These are phyloP conservation scores for Aethina tumida DNA, from an alignment of 1,140 invertebrate species.

Conservation along the genomic window DNA sequence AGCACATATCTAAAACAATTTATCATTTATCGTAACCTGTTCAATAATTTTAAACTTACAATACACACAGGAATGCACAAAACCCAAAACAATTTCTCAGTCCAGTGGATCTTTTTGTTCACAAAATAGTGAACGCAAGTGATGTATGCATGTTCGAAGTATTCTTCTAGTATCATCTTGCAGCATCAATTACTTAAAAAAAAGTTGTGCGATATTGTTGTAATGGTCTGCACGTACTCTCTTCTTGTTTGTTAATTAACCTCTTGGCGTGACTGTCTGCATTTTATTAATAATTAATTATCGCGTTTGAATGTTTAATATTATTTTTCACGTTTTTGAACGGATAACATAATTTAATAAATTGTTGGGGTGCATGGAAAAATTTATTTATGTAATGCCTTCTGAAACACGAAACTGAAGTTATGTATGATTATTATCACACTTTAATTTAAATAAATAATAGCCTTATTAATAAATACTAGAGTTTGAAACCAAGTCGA, in stretches of 20 bases:
- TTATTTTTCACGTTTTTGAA: too few species aligned
- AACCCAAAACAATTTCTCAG: conserved; percentile 13
- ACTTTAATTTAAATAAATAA: too few species aligned
- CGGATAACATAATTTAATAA: too few species aligned
- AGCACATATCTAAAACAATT: too few species aligned
- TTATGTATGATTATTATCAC: too few species aligned
- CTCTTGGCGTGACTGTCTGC: not conserved
- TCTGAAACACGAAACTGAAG: too few species aligned
- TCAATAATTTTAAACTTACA: too few species aligned
- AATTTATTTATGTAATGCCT: too few species aligned
- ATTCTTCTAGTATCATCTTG: conserved; percentile 6
- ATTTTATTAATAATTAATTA: not conserved
- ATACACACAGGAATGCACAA: conserved; percentile 9
- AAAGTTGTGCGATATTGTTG: not conserved
- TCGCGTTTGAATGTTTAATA: not conserved
- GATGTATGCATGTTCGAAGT: conserved; percentile 10
- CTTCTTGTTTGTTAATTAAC: not conserved
- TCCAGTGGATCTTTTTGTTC: conserved; percentile 10
- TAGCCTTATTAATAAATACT: too few species aligned
- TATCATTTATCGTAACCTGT: too few species aligned
- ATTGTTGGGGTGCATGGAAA: too few species aligned
- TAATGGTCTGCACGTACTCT: not conserved
- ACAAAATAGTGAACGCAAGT: conserved; percentile 8
- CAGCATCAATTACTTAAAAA: not conserved
- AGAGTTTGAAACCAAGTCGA: too few species aligned